Conservation (phyloP, 2,888 invertebrate species). For the Agrotis ipsilon region DNA sequence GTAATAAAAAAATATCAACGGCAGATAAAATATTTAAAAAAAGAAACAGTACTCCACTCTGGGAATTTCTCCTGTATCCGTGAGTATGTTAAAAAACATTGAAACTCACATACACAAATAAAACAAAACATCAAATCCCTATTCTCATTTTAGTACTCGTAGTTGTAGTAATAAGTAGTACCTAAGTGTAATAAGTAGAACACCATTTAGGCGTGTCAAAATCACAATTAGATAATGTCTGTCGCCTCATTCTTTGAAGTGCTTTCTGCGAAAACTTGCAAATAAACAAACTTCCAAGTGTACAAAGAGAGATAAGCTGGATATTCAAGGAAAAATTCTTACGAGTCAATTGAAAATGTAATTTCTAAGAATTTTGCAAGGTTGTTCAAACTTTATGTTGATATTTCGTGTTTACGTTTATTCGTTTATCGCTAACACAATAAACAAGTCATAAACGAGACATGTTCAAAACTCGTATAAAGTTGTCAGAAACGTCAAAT, state of each 20-base stretch:
- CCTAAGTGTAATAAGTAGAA: background rate
- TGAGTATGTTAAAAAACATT: too few species aligned
- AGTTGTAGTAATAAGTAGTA: background rate
- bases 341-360: background rate
- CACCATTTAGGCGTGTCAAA: background rate
- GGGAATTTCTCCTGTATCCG: too few species aligned
- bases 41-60: too few species aligned
- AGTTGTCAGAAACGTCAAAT: background rate
- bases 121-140: too few species aligned
- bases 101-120: too few species aligned
- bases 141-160: too few species aligned
- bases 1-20: too few species aligned
- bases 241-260: background rate
- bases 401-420: background rate
- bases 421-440: background rate
- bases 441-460: background rate
- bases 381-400: too few species aligned
- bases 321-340: constrained; percentile 14
- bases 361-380: background rate
- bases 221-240: background rate
- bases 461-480: background rate
- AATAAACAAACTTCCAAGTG: constrained; percentile 20
- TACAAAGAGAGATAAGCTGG: constrained; percentile 1
- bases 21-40: too few species aligned
- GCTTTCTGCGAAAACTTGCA: constrained; percentile 16